Base-by-base conservation (phyloP, 2,797 vertebrate genomes). In the Karalla daura region DNA sequence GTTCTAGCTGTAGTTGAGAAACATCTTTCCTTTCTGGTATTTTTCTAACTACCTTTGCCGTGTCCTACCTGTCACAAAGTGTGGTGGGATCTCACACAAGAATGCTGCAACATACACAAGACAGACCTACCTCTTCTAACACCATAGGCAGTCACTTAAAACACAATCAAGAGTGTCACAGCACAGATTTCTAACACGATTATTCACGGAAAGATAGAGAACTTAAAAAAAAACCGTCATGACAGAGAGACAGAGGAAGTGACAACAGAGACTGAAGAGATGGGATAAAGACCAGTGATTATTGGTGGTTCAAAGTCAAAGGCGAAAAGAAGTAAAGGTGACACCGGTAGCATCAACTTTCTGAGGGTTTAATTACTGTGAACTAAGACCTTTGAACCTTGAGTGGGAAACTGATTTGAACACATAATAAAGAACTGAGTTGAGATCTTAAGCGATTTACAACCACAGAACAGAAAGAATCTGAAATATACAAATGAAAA, bases 321-420 rank as follows among this genome's bases (percentile, higher is more conserved):
- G 54, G 61, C 11, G 20, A 59, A 40, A 45, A 78, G n/a, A 59
- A 64, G 53, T 37, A 70, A 52, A 77, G 33, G 46, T 61, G 73
- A 76, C 52, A 82, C 50, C 47, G 72, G 83, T 50, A 28, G 76
- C 30, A 71, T 77, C 91, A 92, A 91, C 85, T 56, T 90, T 93
- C 91, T 92, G 90, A 91, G 90, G 91, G 91, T 92, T 93, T 78
- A 78, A 83, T 65, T 46, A 40, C 33, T 62, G 44, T 70, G 20
- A 65, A 23, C 39, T 78, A 51, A 53, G 70, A 86, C 70, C 65
- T 78, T 78, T 87, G 74, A 83, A 85, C 62, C 60, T 63, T 76
- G 52, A 7, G 39, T 32, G 36, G 35, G 43, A 78, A 55, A 24
- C 13, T 58, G 67, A 77, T 58, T 70, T 70, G 52, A 66, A 73